These are phyloP conservation scores for Grammomys dolichurus DNA, from an alignment of 2,113 vertebrate genomes.

Conservation along the genomic window DNA sequence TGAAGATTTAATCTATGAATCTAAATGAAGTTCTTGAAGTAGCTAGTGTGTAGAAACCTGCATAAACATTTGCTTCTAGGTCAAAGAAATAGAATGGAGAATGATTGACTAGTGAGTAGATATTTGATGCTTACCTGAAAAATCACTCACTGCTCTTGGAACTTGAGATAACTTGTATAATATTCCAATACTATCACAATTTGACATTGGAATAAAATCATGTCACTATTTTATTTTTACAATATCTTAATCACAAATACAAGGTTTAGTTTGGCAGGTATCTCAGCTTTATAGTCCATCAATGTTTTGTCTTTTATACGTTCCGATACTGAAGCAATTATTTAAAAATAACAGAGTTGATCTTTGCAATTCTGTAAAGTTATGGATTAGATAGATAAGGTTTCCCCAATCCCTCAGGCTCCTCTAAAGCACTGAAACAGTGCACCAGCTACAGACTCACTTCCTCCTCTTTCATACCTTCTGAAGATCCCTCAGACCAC, in stretches of 20 bases:
- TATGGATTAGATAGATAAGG: neutral
- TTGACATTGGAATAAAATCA: neutral
- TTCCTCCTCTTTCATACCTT: neutral
- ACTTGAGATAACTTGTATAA: neutral
- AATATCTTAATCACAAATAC: neutral
- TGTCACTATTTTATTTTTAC: slow-evolving; percentile 5
- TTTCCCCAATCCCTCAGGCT: neutral
- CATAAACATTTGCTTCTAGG: neutral
- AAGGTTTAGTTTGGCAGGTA: neutral
- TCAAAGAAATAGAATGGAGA: neutral
- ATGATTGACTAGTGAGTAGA: neutral
- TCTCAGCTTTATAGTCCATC: neutral
- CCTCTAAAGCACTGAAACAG: neutral
- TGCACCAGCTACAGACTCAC: neutral
- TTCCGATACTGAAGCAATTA: neutral
- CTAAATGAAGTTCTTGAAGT: neutral
- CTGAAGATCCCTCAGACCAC: neutral
- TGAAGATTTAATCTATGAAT: neutral
- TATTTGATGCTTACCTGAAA: neutral
- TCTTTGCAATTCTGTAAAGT: neutral
- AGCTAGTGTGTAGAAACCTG: neutral
- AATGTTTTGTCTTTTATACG: neutral
- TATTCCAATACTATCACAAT: neutral
- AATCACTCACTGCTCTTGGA: neutral
- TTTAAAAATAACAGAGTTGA: neutral